phyloP scores from a whole-genome alignment of 2,888 invertebrate genomes.

The Eupithecia dodoneata region DNA sequence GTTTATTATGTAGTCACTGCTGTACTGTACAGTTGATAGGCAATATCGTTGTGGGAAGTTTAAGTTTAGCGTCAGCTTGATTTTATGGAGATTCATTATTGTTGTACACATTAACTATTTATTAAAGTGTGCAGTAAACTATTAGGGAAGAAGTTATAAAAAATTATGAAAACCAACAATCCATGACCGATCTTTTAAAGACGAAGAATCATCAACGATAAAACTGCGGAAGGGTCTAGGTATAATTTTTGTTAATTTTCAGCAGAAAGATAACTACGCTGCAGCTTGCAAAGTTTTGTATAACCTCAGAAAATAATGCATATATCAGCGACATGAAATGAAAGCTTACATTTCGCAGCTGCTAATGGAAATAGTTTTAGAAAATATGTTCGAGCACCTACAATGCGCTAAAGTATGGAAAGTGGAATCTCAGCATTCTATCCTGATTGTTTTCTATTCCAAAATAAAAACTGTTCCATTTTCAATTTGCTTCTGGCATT shows the following conservation, averaged over 20 bases:
- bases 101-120: not conserved
- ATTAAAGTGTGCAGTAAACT: not conserved
- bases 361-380: not conserved
- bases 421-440: not conserved
- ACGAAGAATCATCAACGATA: not conserved
- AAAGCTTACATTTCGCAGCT: not conserved
- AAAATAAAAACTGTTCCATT: conserved; percentile 13
- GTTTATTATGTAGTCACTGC: not conserved
- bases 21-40: not conserved
- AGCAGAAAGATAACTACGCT: not conserved
- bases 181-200: not conserved
- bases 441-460: conserved; percentile 3
- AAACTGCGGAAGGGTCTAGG: not conserved
- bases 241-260: conserved; percentile 1
- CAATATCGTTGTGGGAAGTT: conserved; percentile 5
- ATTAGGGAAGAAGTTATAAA: not conserved
- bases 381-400: not conserved
- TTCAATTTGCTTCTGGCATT: conserved; percentile 1
- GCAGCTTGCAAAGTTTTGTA: not conserved
- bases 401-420: not conserved
- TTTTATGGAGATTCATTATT: not conserved
- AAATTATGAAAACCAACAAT: not conserved
- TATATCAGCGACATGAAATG: not conserved
- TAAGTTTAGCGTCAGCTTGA: not conserved
- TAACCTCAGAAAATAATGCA: too few relatives aligned